Evolutionary conservation across 2,888 invertebrate species (phyloP), one percentile per base, ranked within the genome.

Genomic region (Helleia helle): DNA sequence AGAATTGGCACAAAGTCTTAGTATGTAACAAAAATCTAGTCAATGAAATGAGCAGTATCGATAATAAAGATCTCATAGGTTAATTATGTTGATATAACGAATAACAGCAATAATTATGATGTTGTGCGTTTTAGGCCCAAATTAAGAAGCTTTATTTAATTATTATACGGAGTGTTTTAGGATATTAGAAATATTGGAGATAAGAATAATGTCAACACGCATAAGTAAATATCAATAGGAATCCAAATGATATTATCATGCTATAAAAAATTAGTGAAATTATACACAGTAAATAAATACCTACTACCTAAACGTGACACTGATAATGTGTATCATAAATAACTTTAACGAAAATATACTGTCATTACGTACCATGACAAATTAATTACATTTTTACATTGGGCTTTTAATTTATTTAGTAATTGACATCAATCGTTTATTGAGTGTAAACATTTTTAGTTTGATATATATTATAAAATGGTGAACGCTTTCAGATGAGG

Each of bases 401-500:
- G 22, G 22, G 5, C 5, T 8, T 22, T 22, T n/a, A n/a, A 28
- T 28, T 12, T 28, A 11, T 9, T 27, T 2, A n/a, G n/a, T n/a
- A n/a, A n/a, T n/a, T n/a, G n/a, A n/a, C n/a, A n/a, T n/a, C n/a
- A n/a, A n/a, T n/a, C n/a, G n/a, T n/a, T n/a, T n/a, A n/a, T n/a
- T n/a, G n/a, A n/a, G n/a, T n/a, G n/a, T n/a, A n/a, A n/a, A n/a
- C n/a, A n/a, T n/a, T n/a, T n/a, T n/a, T n/a, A n/a, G n/a, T n/a
- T n/a, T n/a, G n/a, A n/a, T 15, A 37, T 22, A 25, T 36, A 26
- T 17, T 39, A 47, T 49, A 48, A 49, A 49, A 49, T 54, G 41
- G 62, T 52, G 59, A 42, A 56, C 56, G 50, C 48, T 75, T 58
- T 44, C 58, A 72, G 80, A 66, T 50, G 71, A 72, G 54, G 59